These are phyloP conservation scores for Netelia fuscicornis DNA, from an alignment of 2,888 invertebrate genomes.

Conservation along the genomic window DNA sequence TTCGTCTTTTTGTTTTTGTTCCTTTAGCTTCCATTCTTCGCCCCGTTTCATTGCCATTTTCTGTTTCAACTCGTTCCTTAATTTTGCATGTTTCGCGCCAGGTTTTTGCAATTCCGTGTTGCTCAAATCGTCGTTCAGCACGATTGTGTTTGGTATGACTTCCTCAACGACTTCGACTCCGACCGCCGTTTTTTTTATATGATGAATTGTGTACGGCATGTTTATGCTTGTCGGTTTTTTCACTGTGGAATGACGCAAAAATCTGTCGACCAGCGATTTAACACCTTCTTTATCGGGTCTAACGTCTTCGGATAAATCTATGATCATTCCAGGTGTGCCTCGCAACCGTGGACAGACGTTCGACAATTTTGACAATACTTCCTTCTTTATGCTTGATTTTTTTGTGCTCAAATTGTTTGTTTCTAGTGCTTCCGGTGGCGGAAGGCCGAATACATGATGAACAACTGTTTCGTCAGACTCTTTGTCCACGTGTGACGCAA, in stretches of 20 bases:
- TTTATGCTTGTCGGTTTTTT: conserved; percentile 85
- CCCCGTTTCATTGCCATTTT: conserved; percentile 90
- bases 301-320: conserved; percentile 87
- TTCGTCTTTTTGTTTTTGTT: conserved; percentile 83
- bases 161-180: conserved; percentile 72
- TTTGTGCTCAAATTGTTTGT: background rate
- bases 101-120: conserved; percentile 86
- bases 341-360: conserved; percentile 85
- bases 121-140: conserved; percentile 39
- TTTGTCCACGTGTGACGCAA: background rate
- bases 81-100: conserved; percentile 89
- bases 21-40: conserved; percentile 89
- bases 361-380: conserved; percentile 57
- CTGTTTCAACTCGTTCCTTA: conserved; percentile 90
- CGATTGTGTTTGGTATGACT: conserved; percentile 71
- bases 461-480: background rate
- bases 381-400: conserved; percentile 15
- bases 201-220: conserved; percentile 75
- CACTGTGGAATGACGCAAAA: conserved; percentile 88
- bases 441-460: conserved; percentile 63
- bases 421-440: conserved; percentile 59
- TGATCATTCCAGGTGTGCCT: conserved; percentile 87
- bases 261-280: conserved; percentile 89
- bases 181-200: conserved; percentile 72
- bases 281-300: conserved; percentile 86